Base-by-base conservation (phyloP, 2,113 vertebrate species). In the Oreochromis niloticus region DNA sequence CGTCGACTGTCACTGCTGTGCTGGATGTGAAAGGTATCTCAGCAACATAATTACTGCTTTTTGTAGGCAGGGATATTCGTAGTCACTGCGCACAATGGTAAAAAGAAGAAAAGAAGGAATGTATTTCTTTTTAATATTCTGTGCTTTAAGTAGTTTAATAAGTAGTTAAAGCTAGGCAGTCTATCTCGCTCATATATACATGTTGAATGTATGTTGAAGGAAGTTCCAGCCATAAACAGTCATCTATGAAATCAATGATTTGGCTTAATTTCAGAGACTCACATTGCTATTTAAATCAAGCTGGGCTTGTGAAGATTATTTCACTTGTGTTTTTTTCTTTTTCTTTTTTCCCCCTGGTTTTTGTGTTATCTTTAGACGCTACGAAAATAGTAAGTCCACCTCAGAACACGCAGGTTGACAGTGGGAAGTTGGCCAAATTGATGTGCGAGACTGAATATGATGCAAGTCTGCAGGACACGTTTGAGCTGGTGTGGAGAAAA, bases 11-110 rank as follows among this genome's bases (percentile, higher is more conserved):
- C 91, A 96, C 92, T n/a, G 97, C 97, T n/a, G 95, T 93, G 39
- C 94, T 99, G 92, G 96, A 97, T 91, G 96, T 99, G 85, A 97
- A 98, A 97, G 97, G 98, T 99, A 96, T 84, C 56, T 75, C 22
- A 80, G 34, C 36, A 83, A 88, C 81, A 83, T 54, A 17, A 61
- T 75, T 66, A 80, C 52, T 57, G 24, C 59, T 78, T 50, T 85
- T 14, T 71, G 73, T 52, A 50, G 73, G 73, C 46, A 78, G 27
- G 46, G 16, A 78, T 50, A 52, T 50, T 3, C 2, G 9, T 75
- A 75, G 16, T 50, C 10, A 3, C 10, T 32, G 73, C 0, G 4
- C 46, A 34, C 46, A 78, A 78, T 50, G 16, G 4, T 50, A 78
- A 32, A 27, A 78, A 50, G 71, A 50, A 78, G 71, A 78, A 78